Percentiles rank a stretch among this genome's conserved stretches.
These are phyloP conservation scores for Dromiciops gliroides DNA, from an alignment of 2,113 vertebrate genomes.

Conservation along the genomic window DNA sequence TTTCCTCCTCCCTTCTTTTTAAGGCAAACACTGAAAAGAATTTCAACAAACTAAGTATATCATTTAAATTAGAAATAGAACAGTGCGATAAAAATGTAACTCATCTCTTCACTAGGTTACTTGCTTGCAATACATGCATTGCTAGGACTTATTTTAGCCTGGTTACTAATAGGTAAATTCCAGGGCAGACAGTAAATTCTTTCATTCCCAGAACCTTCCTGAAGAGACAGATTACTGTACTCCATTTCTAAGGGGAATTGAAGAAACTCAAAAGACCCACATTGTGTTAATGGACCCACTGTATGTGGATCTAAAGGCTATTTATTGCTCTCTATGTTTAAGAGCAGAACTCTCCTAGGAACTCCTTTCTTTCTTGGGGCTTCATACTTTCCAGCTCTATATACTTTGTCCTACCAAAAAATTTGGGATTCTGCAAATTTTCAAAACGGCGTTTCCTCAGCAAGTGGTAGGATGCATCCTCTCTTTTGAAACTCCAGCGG, in stretches of 20 bases:
- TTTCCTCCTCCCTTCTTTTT: no score
- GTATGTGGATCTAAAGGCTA: background rate
- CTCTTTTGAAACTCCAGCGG: background rate
- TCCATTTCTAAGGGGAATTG: slow-evolving; percentile 53
- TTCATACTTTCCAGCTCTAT: slow-evolving; percentile 14
- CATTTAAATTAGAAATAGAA: slow-evolving; percentile 17
- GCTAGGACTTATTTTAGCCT: slow-evolving; percentile 26
- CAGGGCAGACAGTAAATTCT: slow-evolving; percentile 61
- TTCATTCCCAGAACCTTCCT: slow-evolving; percentile 63
- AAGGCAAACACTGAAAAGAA: background rate
- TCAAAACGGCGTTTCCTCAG: slow-evolving; percentile 24
- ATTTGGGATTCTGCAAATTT: background rate
- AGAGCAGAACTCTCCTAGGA: slow-evolving; percentile 35
- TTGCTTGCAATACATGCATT: no score
- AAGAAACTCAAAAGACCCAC: slow-evolving; percentile 64
- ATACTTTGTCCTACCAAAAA: background rate
- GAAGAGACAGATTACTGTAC: slow-evolving; percentile 69
- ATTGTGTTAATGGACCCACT: slow-evolving; percentile 19
- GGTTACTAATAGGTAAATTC: slow-evolving; percentile 1
- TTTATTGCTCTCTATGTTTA: slow-evolving; percentile 35
- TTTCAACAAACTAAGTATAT: background rate
- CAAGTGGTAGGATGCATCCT: slow-evolving; percentile 15
- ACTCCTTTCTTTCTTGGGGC: background rate
- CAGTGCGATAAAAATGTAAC: slow-evolving; percentile 6
- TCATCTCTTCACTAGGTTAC: background rate